phyloP scores from a whole-genome alignment of 2,797 vertebrate genomes.

The Phrynocephalus vlangalii region DNA sequence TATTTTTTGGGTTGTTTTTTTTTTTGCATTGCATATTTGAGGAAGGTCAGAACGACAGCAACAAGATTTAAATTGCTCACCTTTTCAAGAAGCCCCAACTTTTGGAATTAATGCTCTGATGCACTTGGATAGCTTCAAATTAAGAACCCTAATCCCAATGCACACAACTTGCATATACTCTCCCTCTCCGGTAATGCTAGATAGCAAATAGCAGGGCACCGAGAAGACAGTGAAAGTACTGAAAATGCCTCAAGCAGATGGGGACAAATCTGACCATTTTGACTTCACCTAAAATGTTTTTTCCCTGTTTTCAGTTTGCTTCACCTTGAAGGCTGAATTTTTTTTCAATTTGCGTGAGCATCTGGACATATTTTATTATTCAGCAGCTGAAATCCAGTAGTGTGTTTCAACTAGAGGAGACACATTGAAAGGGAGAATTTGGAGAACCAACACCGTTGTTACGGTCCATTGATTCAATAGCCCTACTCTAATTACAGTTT shows the following conservation, averaged over 20 bases:
- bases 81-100: conserved; percentile 24
- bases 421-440: no score
- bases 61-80: conserved; percentile 17
- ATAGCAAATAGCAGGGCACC: neutral
- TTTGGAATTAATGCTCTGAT: conserved; percentile 32
- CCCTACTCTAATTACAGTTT: no score
- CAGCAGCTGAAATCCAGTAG: no score
- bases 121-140: conserved; percentile 33
- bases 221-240: neutral
- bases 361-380: neutral
- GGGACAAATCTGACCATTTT: neutral
- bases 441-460: no score
- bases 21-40: neutral
- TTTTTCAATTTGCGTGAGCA: neutral
- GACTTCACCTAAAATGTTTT: neutral
- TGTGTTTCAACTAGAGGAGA: no score
- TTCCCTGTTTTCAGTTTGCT: neutral
- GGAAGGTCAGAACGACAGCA: neutral
- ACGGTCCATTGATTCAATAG: no score
- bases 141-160: conserved; percentile 11
- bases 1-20: no score
- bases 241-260: neutral
- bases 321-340: neutral
- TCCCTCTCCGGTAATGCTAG: neutral
- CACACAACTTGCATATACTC: conserved; percentile 2